phyloP scores from a whole-genome alignment of 2,888 invertebrate species.

The Chrysotoxum bicinctum region DNA sequence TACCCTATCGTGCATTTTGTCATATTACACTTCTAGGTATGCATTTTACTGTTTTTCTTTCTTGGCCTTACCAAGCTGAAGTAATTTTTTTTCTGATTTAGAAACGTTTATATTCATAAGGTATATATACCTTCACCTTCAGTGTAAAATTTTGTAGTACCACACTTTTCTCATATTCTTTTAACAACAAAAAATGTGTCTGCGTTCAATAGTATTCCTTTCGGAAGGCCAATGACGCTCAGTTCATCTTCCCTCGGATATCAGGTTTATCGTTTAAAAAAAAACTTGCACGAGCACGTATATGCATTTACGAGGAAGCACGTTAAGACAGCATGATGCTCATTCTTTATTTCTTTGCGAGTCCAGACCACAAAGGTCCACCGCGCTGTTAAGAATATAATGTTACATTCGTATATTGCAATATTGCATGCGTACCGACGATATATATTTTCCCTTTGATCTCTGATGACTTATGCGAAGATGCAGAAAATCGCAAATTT shows the following conservation, averaged over 20 bases:
- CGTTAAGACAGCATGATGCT: constrained; percentile 21
- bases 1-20: too few relatives aligned
- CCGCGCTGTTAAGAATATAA: not conserved
- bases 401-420: not conserved
- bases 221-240: constrained; percentile 15
- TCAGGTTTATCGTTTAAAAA: constrained; percentile 44
- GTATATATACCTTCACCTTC: not conserved
- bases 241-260: constrained; percentile 65
- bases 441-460: constrained; percentile 51
- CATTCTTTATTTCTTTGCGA: not conserved
- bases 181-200: constrained; percentile 27
- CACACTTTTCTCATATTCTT: not conserved
- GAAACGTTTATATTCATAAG: not conserved
- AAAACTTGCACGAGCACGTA: not conserved
- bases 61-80: too few relatives aligned
- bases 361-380: constrained; percentile 48
- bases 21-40: too few relatives aligned
- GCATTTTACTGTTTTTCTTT: too few relatives aligned
- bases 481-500: constrained; percentile 56
- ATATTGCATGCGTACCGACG: constrained; percentile 52
- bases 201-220: constrained; percentile 28
- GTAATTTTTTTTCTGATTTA: not conserved
- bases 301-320: not conserved
- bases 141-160: not conserved
- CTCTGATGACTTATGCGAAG: constrained; percentile 40